Evolutionary conservation across 2,888 invertebrate species (phyloP).

Genomic region (Chalcis sispes): DNA sequence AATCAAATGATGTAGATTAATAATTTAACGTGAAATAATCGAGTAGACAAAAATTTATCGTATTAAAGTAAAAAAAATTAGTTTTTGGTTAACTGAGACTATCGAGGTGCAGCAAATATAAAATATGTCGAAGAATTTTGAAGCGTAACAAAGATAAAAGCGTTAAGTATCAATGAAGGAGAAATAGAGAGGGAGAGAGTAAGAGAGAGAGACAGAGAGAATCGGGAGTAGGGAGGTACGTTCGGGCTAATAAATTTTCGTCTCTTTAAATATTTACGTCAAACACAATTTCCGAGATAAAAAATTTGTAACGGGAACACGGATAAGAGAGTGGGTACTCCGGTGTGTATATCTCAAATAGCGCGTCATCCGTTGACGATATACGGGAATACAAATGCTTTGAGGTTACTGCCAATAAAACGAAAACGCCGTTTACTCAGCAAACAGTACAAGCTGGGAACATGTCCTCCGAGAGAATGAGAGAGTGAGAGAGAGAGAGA

Average conservation of each 20-base stretch:
- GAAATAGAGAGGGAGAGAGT: neutral
- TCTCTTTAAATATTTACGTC: conserved; percentile 29
- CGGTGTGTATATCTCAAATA: conserved; percentile 21
- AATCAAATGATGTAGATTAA: no score
- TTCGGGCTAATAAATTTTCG: conserved; percentile 22
- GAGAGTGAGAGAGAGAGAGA: conserved; percentile 15
- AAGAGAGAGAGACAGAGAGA: neutral
- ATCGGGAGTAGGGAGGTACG: no score
- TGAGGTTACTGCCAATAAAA: conserved; percentile 53
- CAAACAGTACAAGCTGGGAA: conserved; percentile 41
- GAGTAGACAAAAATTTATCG: no score
- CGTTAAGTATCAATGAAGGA: neutral
- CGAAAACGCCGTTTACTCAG: conserved; percentile 43
- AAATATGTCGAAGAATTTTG: no score
- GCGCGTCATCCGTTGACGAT: conserved; percentile 27
- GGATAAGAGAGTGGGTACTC: neutral
- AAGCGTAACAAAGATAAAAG: no score
- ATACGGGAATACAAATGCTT: conserved; percentile 42
- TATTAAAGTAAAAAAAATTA: no score
- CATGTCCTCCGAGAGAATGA: conserved; percentile 36
- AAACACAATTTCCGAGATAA: conserved; percentile 28
- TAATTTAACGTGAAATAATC: no score
- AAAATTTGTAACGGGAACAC: conserved; percentile 16
- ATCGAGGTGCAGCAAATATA: no score
- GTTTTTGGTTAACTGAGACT: no score